Evolutionary conservation across 2,797 vertebrate species (phyloP).

Genomic region (Fratercula arctica): DNA sequence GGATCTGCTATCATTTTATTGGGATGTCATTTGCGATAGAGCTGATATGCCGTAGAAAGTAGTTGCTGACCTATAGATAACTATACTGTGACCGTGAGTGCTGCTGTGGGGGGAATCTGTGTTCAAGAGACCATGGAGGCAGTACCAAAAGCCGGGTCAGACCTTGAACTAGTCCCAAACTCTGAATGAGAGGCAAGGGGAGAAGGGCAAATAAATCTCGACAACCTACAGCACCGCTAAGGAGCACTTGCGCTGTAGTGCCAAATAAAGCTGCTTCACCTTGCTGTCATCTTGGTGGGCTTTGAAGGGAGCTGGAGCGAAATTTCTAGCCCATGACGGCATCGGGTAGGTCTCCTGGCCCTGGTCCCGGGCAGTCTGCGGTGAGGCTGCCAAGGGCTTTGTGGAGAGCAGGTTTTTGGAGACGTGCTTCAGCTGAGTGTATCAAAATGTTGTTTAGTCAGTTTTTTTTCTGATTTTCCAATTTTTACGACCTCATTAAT

Average conservation of each 20-base stretch:
- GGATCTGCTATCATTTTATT: constrained; percentile 41
- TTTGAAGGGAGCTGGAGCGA: background rate
- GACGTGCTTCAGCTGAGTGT: background rate
- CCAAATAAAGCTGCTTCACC: background rate
- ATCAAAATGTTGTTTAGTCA: background rate
- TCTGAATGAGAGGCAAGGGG: background rate
- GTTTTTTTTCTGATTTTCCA: background rate
- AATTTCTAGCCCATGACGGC: background rate
- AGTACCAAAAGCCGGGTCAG: background rate
- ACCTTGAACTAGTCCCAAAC: background rate
- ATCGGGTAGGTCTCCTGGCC: background rate
- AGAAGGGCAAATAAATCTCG: background rate
- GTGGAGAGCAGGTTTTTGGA: accelerated
- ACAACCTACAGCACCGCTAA: background rate
- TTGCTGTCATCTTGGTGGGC: background rate
- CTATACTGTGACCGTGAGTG: background rate
- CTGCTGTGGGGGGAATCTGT: background rate
- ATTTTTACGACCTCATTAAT: background rate
- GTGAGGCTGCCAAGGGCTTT: background rate
- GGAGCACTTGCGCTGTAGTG: background rate
- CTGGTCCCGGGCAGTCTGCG: background rate
- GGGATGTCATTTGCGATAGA: constrained; percentile 24
- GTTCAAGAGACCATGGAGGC: background rate
- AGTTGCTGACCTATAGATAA: background rate
- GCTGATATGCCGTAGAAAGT: background rate